These are phyloP conservation scores for Enteromius afrohamiltoni DNA, from an alignment of 2,797 vertebrate species.

Conservation along the genomic window DNA sequence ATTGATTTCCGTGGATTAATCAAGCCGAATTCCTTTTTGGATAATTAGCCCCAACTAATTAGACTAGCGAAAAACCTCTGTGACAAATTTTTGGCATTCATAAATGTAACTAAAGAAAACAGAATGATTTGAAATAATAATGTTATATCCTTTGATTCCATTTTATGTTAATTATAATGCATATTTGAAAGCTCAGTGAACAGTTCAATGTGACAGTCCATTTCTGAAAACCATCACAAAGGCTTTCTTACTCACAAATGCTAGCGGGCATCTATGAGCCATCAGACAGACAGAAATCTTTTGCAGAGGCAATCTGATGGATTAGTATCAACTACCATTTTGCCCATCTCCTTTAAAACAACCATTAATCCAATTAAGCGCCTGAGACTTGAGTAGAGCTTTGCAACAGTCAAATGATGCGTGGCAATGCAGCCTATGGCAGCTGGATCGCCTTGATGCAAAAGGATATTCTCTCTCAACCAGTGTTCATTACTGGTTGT, in stretches of 20 bases:
- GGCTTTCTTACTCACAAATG: conserved; percentile 29
- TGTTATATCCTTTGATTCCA: conserved; percentile 55
- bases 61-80: conserved; percentile 80
- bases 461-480: neutral
- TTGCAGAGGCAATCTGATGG: conserved; percentile 59
- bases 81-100: conserved; percentile 78
- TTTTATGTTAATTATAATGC: conserved; percentile 41
- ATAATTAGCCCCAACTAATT: conserved; percentile 84
- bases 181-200: conserved; percentile 32
- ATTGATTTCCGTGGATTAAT: conserved; percentile 78
- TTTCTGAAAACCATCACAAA: conserved; percentile 39
- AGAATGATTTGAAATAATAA: conserved; percentile 67
- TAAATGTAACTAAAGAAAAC: conserved; percentile 81
- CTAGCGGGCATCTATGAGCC: conserved; percentile 49
- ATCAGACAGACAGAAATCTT: conserved; percentile 55
- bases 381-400: conserved; percentile 47
- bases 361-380: conserved; percentile 64
- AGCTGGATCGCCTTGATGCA: neutral
- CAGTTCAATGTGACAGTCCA: conserved; percentile 42
- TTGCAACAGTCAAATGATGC: conserved; percentile 18
- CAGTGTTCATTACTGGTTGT: neutral
- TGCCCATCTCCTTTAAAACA: conserved; percentile 59
- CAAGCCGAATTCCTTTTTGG: conserved; percentile 77
- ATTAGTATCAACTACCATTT: conserved; percentile 61
- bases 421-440: conserved; percentile 14